These are phyloP conservation scores for Virgularia gustaviana DNA, from an alignment of 92 coral and sea anemone species.

Conservation along the genomic window DNA sequence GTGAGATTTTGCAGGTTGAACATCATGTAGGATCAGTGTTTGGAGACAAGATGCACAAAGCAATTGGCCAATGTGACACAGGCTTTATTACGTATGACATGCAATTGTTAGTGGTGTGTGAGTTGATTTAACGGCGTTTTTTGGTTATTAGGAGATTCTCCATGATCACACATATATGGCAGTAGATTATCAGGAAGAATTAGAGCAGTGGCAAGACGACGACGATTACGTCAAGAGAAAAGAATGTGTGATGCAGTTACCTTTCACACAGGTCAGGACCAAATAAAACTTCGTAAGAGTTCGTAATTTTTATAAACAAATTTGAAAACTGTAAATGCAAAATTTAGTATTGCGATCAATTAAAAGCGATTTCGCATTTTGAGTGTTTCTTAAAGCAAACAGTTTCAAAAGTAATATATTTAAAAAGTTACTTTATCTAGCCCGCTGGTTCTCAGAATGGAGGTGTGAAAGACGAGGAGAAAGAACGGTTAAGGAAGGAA, in stretches of 20 bases:
- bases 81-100: no score
- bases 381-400: neutral
- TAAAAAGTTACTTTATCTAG: conserved; percentile 2
- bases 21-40: no score
- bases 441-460: conserved; percentile 64
- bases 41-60: no score
- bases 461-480: conserved; percentile 76
- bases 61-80: no score
- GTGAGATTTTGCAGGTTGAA: no score
- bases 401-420: neutral
- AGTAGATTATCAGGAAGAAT: conserved; percentile 73
- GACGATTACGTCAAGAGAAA: conserved; percentile 69
- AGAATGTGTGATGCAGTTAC: conserved; percentile 78
- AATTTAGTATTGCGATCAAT: neutral
- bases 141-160: conserved; percentile 62
- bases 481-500: conserved; percentile 80
- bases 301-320: neutral
- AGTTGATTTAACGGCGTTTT: neutral
- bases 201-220: conserved; percentile 71
- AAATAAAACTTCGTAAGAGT: no score
- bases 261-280: conserved; percentile 76
- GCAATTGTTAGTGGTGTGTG: neutral
- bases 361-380: neutral
- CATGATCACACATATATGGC: conserved; percentile 72
- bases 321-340: neutral